phyloP scores from a whole-genome alignment of 2,797 vertebrate species.

The Leptodactylus fallax region DNA sequence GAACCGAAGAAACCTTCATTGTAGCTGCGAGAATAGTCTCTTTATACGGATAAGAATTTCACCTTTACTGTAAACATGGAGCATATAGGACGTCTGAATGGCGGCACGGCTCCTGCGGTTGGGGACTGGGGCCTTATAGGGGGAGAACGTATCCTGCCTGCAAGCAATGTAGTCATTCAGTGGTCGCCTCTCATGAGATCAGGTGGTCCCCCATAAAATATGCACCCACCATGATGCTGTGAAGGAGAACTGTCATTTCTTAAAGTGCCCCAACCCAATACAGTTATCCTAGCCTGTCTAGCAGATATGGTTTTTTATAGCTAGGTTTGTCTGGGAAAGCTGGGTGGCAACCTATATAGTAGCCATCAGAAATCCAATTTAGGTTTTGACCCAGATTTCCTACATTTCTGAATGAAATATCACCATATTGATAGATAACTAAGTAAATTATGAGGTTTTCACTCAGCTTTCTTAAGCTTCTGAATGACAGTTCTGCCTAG shows the following conservation, averaged over 20 bases:
- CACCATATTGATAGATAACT: no score
- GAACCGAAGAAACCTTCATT: constrained; percentile 24
- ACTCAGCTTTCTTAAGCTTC: no score
- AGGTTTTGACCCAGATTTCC: neutral
- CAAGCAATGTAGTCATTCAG: neutral
- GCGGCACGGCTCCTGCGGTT: neutral
- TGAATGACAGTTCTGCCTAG: no score
- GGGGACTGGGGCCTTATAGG: constrained; percentile 1
- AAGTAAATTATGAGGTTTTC: no score
- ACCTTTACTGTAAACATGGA: constrained; percentile 19
- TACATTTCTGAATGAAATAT: neutral
- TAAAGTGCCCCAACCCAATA: neutral
- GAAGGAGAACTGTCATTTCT: neutral
- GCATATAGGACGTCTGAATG: neutral
- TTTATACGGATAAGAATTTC: neutral
- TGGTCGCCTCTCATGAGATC: neutral
- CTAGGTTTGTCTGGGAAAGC: neutral
- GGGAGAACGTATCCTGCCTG: neutral
- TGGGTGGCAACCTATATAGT: neutral
- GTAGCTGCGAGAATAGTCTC: neutral
- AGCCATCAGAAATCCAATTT: neutral
- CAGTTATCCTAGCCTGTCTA: neutral
- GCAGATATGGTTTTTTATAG: no score
- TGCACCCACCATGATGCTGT: neutral
- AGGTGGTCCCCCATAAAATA: neutral